phyloP scores from a whole-genome alignment of 2,113 vertebrate species.

The Chitala chitala region DNA sequence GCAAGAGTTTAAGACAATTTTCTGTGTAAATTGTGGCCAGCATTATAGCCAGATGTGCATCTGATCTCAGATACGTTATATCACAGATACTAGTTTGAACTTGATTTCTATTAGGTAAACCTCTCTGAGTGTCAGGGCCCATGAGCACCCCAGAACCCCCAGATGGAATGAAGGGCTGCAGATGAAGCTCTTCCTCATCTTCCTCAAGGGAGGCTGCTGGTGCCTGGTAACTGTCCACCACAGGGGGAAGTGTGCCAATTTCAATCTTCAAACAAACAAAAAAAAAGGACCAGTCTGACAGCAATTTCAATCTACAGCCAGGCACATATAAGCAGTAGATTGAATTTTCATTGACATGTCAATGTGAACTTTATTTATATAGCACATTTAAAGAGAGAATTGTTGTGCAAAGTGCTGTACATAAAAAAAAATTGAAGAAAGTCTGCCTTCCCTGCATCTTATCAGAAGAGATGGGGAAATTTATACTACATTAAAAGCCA shows the following conservation, averaged over 20 bases:
- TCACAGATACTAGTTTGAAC: too few species aligned
- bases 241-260: constrained; percentile 11
- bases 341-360: not conserved
- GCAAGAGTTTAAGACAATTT: too few species aligned
- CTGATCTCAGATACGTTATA: too few species aligned
- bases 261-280: not conserved
- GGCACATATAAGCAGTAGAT: not conserved
- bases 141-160: constrained; percentile 9
- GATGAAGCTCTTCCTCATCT: constrained; percentile 62
- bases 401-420: too few species aligned
- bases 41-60: too few species aligned
- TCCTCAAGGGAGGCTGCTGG: constrained; percentile 56
- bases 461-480: too few species aligned
- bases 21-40: too few species aligned
- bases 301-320: constrained; percentile 4
- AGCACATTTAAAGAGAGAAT: not conserved
- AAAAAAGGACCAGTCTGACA: too few species aligned
- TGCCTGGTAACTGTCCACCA: constrained; percentile 56
- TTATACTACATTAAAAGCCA: too few species aligned
- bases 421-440: too few species aligned
- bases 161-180: not conserved
- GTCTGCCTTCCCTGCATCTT: too few species aligned
- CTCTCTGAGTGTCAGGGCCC: constrained; percentile 62
- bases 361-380: not conserved
- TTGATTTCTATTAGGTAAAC: constrained; percentile 60